phyloP scores from a whole-genome alignment of 2,888 invertebrate species.

The Helicoverpa assulta region DNA sequence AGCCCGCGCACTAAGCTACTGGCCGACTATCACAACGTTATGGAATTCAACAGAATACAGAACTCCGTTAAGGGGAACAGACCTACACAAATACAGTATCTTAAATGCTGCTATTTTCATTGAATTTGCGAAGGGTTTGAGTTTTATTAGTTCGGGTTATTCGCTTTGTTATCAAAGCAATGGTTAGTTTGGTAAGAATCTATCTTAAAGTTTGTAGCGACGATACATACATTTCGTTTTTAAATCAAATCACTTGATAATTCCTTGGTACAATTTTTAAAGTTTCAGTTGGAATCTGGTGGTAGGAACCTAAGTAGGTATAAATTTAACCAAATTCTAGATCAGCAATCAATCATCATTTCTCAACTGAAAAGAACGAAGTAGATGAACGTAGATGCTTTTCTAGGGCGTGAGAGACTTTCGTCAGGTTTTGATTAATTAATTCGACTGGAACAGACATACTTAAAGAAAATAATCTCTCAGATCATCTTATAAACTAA shows the following conservation, averaged over 20 bases:
- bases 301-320: too few relatives aligned
- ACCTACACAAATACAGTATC: constrained; percentile 67
- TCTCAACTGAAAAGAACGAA: too few relatives aligned
- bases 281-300: too few relatives aligned
- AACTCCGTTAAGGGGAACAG: constrained; percentile 64
- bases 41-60: constrained; percentile 67
- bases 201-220: not conserved
- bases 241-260: not conserved
- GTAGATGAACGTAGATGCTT: too few relatives aligned
- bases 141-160: constrained; percentile 6
- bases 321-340: too few relatives aligned
- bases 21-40: constrained; percentile 67
- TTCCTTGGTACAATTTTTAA: too few relatives aligned
- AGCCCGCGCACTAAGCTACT: constrained; percentile 70
- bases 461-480: not conserved
- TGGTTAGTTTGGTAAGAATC: not conserved
- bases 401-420: too few relatives aligned
- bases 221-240: not conserved
- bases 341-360: too few relatives aligned
- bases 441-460: not conserved
- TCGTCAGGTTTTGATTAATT: too few relatives aligned
- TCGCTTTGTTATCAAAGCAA: not conserved
- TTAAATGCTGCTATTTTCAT: constrained; percentile 39
- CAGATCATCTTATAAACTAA: not conserved
- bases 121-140: constrained; percentile 25